These are phyloP conservation scores for Hypsopygia costalis DNA, from an alignment of 2,888 invertebrate genomes.

Conservation along the genomic window DNA sequence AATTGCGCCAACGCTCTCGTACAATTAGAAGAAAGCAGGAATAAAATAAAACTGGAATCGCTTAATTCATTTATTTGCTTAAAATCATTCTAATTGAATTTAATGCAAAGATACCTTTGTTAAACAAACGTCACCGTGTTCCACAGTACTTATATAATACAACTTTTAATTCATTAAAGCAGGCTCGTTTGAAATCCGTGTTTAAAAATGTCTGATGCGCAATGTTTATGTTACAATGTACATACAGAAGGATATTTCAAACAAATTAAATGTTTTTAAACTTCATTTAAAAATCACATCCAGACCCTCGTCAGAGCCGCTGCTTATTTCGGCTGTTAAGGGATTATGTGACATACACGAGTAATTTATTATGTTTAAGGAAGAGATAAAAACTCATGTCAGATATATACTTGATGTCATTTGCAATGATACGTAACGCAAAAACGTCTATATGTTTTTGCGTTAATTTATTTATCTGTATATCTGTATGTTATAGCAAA, in stretches of 20 bases:
- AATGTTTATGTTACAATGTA: conserved; percentile 6
- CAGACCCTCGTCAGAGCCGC: conserved; percentile 20
- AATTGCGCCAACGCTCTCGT: too few relatives aligned
- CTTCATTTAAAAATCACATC: conserved; percentile 19
- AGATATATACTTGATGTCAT: too few relatives aligned
- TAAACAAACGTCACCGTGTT: too few relatives aligned
- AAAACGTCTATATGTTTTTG: too few relatives aligned
- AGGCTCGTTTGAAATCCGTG: neutral
- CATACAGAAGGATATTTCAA: conserved; percentile 11
- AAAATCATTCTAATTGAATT: too few relatives aligned
- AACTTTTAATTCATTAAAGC: neutral
- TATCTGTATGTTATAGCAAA: too few relatives aligned
- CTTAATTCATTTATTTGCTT: too few relatives aligned
- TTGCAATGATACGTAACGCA: too few relatives aligned
- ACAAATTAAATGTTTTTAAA: conserved; percentile 19
- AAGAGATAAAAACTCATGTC: conserved; percentile 15
- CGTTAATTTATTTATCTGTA: too few relatives aligned
- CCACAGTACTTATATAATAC: neutral
- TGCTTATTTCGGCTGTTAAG: conserved; percentile 22
- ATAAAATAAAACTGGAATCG: too few relatives aligned
- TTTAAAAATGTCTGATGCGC: conserved; percentile 7
- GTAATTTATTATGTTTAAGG: conserved; percentile 20
- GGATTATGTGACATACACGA: conserved; percentile 20
- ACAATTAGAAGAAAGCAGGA: too few relatives aligned
- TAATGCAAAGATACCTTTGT: too few relatives aligned